Evolutionary conservation across 2,113 vertebrate species (phyloP), one percentile per base, ranked within the genome.

Genomic region (Fulmarus glacialis): DNA sequence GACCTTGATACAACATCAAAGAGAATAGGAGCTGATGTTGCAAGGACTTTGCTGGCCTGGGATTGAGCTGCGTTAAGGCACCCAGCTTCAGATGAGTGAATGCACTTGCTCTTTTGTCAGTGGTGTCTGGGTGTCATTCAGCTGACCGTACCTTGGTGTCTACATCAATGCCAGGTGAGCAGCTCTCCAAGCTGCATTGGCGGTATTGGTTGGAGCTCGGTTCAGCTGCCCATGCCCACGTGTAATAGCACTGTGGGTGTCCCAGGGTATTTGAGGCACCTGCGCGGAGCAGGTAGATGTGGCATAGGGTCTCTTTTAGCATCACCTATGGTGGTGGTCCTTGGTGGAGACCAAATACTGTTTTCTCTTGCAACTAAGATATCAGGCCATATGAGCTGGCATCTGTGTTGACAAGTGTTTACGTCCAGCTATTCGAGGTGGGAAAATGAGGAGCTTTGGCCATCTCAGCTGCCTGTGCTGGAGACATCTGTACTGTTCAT

Each of bases 221-320:
- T 17, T 87, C 59, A 43, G 47, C 3, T 91, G 67, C 6, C 70
- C 56, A 9, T 8, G 59, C 2, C 34, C 9, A 2, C 8, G 29
- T 64, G 17, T 13, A 38, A 30, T 19, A 36, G 40, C 34, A 30
- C n/a, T 45, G 8, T 1, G 38, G 26, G 6, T 74, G 32, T 55
- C 64, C 67, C 2, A 4, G n/a, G 8, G 30, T 45, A 12, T 48
- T 8, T 40, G 59, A 40, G 53, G 13, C 43, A 60, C 42, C 22
- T 23, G 3, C n/a, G 4, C 0, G 21, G 83, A 62, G 71, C 22
- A 22, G 40, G 11, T 6, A 59, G 38, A 29, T 1, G 0, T 0
- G 20, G 60, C 2, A 11, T 15, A 48, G 30, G 12, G 8, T 52
- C 36, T 81, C 88, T 29, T 30, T 9, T 66, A 53, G 19, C 42